These are phyloP conservation scores for Elanoides forficatus DNA, from an alignment of 2,113 vertebrate genomes.

Conservation along the genomic window DNA sequence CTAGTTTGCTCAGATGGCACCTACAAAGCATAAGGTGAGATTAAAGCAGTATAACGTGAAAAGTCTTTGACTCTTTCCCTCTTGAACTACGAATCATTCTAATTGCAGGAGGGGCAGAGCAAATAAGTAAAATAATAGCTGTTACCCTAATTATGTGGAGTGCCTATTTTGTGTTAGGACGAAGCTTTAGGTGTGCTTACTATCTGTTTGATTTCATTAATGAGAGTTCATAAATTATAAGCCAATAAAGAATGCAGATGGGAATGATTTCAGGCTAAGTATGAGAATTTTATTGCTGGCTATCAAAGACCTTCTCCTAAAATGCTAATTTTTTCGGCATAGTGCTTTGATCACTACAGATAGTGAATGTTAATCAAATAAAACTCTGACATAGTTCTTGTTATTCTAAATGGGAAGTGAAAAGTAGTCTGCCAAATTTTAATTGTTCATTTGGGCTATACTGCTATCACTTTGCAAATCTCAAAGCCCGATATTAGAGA, in stretches of 20 bases:
- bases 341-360: slow-evolving; percentile 37
- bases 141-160: slow-evolving; percentile 32
- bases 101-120: slow-evolving; percentile 29
- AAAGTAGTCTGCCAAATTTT: slow-evolving; percentile 20
- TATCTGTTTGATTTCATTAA: slow-evolving; percentile 49
- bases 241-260: slow-evolving; percentile 27
- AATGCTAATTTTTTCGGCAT: slow-evolving; percentile 38
- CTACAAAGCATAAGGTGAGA: background rate
- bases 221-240: slow-evolving; percentile 32
- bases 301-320: slow-evolving; percentile 35
- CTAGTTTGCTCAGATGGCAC: background rate
- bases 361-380: slow-evolving; percentile 42
- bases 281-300: slow-evolving; percentile 26
- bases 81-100: background rate
- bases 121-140: slow-evolving; percentile 52
- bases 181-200: slow-evolving; percentile 43
- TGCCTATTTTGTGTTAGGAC: slow-evolving; percentile 10
- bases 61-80: slow-evolving; percentile 24
- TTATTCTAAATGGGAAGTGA: background rate
- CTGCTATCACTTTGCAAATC: slow-evolving; percentile 24
- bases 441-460: slow-evolving; percentile 22
- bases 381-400: background rate
- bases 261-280: slow-evolving; percentile 1
- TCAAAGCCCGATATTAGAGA: background rate
- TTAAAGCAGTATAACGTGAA: background rate